Conservation (phyloP, 1,140 invertebrate species). For the Diploscapter pachys region DNA sequence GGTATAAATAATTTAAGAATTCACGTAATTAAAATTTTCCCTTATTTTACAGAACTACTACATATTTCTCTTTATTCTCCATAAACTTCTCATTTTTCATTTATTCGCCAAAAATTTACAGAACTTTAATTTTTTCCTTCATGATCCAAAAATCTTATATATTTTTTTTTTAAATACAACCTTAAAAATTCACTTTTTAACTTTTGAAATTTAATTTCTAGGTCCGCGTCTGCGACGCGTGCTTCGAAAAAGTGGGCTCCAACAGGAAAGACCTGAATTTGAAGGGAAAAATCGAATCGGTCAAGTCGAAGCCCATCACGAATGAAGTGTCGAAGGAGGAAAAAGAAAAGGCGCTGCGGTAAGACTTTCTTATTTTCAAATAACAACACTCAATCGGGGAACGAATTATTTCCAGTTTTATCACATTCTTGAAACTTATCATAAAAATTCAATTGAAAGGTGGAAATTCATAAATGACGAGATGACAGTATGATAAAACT, state of each 20-base stretch:
- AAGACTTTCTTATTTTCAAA: no score
- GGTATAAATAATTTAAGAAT: conserved; percentile 64
- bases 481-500: no score
- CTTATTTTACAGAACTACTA: neutral
- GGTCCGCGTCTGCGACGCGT: conserved; percentile 85
- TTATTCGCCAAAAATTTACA: no score
- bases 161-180: conserved; percentile 15
- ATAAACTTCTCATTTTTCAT: no score
- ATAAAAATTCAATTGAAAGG: no score
- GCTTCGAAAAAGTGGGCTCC: conserved; percentile 69
- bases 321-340: neutral
- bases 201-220: conserved; percentile 14
- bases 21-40: neutral
- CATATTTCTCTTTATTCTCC: neutral
- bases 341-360: neutral
- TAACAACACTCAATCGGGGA: no score
- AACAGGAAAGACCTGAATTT: conserved; percentile 19
- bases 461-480: no score
- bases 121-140: no score
- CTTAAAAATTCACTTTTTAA: neutral
- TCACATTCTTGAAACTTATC: no score
- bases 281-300: conserved; percentile 13
- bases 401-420: no score
- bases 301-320: neutral
- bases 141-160: no score